These are phyloP conservation scores for Agriopis marginaria DNA, from an alignment of 2,888 invertebrate species.

Conservation along the genomic window DNA sequence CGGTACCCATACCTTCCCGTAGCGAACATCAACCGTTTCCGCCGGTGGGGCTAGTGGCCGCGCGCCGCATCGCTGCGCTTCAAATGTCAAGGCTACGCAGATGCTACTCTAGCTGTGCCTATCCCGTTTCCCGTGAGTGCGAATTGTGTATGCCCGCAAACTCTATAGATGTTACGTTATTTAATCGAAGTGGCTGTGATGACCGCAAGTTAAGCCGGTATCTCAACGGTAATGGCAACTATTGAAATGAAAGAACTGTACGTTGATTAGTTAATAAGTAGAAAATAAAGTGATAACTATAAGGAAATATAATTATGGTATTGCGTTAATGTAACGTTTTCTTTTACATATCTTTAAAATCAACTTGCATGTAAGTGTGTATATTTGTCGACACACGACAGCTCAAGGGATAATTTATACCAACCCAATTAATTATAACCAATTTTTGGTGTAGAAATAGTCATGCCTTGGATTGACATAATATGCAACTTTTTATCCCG, in stretches of 20 bases:
- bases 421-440: too few species aligned
- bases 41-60: slow-evolving; percentile 80
- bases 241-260: slow-evolving; percentile 63
- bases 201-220: slow-evolving; percentile 68
- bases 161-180: slow-evolving; percentile 66
- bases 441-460: too few species aligned
- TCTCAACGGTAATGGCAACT: slow-evolving; percentile 60
- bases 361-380: background rate
- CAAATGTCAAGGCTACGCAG: slow-evolving; percentile 82
- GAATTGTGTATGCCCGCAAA: slow-evolving; percentile 57
- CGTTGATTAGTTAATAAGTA: slow-evolving; percentile 34
- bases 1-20: slow-evolving; percentile 81
- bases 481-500: too few species aligned
- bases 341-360: background rate
- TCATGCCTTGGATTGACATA: too few species aligned
- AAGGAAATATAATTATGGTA: slow-evolving; percentile 33
- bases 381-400: too few species aligned
- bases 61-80: slow-evolving; percentile 48
- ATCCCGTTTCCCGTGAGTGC: slow-evolving; percentile 34
- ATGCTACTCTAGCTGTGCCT: slow-evolving; percentile 53
- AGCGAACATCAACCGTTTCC: slow-evolving; percentile 75
- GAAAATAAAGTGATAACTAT: slow-evolving; percentile 42
- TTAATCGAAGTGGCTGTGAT: slow-evolving; percentile 81
- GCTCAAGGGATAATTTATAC: too few species aligned
- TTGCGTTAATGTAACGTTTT: slow-evolving; percentile 22